Evolutionary conservation across 2,113 vertebrate species (phyloP), one percentile per base, ranked within the genome.

Genomic region (Dipodomys spectabilis): DNA sequence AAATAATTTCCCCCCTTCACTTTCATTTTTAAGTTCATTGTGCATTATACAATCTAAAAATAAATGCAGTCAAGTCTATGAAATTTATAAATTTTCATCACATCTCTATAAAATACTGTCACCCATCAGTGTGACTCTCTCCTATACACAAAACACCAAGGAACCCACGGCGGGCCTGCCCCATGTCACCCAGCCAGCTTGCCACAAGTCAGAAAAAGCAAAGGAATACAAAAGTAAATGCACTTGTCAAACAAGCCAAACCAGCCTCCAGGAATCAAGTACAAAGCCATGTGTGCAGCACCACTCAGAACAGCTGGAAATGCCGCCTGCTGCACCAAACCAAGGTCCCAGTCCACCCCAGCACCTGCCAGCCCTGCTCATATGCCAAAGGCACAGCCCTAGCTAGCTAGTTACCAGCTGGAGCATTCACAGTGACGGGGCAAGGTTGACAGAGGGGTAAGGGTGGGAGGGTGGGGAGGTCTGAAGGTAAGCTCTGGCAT

Each of bases 1-100:
- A 98, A 98, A 98, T 98, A 69, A 39, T 28, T 69, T 64, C 49
- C 73, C 92, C 19, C 86, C 84, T 93, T 95, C 35, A 15, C 78
- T 57, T 86, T 25, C 69, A 35, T 32, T 71, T 92, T 82, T 94
- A 94, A 94, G 94, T 96, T 97, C 86, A 93, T 95, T 97, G 97
- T 97, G 97, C 97, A 95, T 95, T 88, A 97, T 96, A 97, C 94
- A 95, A 94, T 91, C 95, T 96, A 97, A 98, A 97, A 98, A 94
- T 80, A 97, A 97, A 97, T 60, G 96, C 97, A 97, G 96, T 94
- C 80, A 96, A 96, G 93, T 53, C 93, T 91, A 96, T 86, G 97
- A 97, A 96, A 95, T 95, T 79, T 68, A 88, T 93, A 95, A 91
- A 93, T 91, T 97, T 82, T 92, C 92, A 94, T 89, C 97, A 95